Evolutionary conservation across 2,113 vertebrate genomes (phyloP).

Genomic region (Bubo blakistoni): DNA sequence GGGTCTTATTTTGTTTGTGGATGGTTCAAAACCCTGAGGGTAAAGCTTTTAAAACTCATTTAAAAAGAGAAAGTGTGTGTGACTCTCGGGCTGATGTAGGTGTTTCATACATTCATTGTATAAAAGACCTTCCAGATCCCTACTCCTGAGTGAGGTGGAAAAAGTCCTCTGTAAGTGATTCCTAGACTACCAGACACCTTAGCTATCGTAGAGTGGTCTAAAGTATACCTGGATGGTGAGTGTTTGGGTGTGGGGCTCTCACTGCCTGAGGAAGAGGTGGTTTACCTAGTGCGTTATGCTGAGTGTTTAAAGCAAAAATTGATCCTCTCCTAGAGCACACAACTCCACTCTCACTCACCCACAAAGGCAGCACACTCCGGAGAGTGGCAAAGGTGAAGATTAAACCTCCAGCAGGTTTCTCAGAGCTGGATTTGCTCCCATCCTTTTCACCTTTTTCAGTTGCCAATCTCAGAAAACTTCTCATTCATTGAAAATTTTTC

Average conservation of each 20-base stretch:
- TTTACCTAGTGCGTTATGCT: neutral
- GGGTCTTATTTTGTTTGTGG: neutral
- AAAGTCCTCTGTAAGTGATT: neutral
- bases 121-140: neutral
- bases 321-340: neutral
- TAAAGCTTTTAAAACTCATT: neutral
- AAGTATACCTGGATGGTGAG: neutral
- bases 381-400: neutral
- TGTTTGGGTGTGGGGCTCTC: neutral
- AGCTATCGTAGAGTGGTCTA: neutral
- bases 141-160: neutral
- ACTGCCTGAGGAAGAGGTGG: neutral
- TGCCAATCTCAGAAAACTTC: neutral
- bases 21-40: neutral
- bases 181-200: neutral
- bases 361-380: fast-evolving
- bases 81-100: neutral
- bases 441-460: neutral
- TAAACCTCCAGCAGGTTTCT: neutral
- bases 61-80: neutral
- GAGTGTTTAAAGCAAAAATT: neutral
- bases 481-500: neutral
- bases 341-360: neutral
- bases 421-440: neutral
- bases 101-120: neutral